Base-by-base conservation (phyloP, 53 echinoderm and acorn worm species). In the Patiria pectinifera region DNA sequence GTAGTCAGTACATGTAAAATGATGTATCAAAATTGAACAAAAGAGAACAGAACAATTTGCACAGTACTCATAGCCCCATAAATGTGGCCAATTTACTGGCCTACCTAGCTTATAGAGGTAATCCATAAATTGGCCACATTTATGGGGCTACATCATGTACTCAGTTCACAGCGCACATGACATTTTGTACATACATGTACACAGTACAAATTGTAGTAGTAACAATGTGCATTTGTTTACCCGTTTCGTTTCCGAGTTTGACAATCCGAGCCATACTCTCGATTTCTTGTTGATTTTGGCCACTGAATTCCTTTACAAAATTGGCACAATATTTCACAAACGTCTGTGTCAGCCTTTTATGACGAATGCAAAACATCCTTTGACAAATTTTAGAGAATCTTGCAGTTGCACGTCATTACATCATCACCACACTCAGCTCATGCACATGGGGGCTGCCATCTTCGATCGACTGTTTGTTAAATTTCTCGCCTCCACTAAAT, bases 381-480 rank as follows among this genome's bases (percentile, higher is more conserved):
- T 53, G 14, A 63, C 71, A 71, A 47, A 59, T 59, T 82, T 22
- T 58, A 58, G 7, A 48, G 45, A 22, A 71, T 86, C 2, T 66
- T 18, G 14, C 66, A 18, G 6, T 82, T 62, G 63, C 84, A 72
- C 46, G 19, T 48, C 46, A 70, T 92, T 85, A 78, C 92, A 76
- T 92, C 85, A 92, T 44, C 22, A 35, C 35, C 15, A 60, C 60
- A n/a, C 1, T 35, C 35, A 35, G 1, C 35, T 35, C 35, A 35
- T 35, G 26, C 59, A 49, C 49, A 80, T 93, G 89, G 86, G 25
- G 71, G 93, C 93, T 35, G 93, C 83, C 87, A 93, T 88, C 59
- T 76, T 92, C 60, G 63, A 77, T 74, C 53, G 75, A 26, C 35
- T 58, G 86, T 19, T 86, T 71, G 86, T 85, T 58, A 10, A 47